Base-by-base conservation (phyloP, 2,113 vertebrate species). In the Otocyon megalotis region DNA sequence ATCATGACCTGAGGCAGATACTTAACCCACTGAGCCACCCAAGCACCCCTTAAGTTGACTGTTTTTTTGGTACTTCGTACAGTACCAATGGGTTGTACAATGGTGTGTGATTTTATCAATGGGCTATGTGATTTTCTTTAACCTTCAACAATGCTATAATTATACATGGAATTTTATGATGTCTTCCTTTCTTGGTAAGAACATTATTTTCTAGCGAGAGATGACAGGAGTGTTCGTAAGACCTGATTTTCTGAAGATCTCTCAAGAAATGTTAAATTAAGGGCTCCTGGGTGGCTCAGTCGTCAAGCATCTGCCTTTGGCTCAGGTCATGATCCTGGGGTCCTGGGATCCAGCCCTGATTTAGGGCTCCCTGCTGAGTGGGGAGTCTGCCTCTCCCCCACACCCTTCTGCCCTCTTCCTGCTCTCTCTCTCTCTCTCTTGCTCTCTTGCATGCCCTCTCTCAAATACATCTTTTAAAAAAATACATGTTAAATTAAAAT, bases 171-270 rank as follows among this genome's bases (percentile, higher is more conserved):
- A 56, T 88, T 80, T 76, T 69, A 32, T 58, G 37, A 65, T 80
- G 17, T n/a, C 56, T 97, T 43, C 48, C 37, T 71, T 81, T 95
- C 24, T 77, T 82, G 24, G 7, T 95, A 28, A 92, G 43, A 93
- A 86, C 63, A 48, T 48, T 88, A 71, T 71, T 90, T 69, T 85
- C 24, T 74, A 35, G 16, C 6, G 8, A 28, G 32, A 81, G 65
- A 96, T 24, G n/a, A 17, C 30, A 58, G 22, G 43, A 82, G 10
- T 67, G 28, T 69, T 89, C 16, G 2, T 48, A 80, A 88, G 77
- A 80, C 19, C 26, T 83, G 30, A 48, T 72, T 86, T 91, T 93
- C 60, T 65, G 28, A 53, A 85, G 67, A 96, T 1, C 72, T 10
- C 13, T 94, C n/a, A 37, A 86, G 63, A 72, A 86, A 88, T 72